A percentile compares a stretch with the other conserved stretches of the same genome.
phyloP scores from a whole-genome alignment of 2,888 invertebrate species.

The Aspidiotus destructor region DNA sequence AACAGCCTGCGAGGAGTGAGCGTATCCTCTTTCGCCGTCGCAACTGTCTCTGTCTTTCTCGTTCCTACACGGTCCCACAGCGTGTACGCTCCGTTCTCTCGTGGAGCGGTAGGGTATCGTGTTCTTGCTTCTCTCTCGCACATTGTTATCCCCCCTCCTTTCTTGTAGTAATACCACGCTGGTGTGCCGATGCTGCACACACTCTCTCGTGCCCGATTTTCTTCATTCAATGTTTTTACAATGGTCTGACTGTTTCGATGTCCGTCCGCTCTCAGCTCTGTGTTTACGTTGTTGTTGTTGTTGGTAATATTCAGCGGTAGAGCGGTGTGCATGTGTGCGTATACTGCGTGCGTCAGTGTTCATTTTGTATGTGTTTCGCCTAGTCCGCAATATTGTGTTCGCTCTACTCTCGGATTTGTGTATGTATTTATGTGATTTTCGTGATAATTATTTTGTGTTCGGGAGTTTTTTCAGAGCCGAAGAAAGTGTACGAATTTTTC shows the following conservation, averaged over 20 bases:
- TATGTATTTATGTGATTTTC: constrained; percentile 1
- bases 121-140: not conserved
- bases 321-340: constrained; percentile 22
- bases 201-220: not conserved
- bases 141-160: not conserved
- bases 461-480: not conserved
- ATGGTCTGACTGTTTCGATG: constrained; percentile 25
- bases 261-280: not conserved
- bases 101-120: too few relatives aligned
- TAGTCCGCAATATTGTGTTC: constrained; percentile 20
- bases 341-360: constrained; percentile 19
- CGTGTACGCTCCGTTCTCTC: not conserved
- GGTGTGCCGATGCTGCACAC: not conserved
- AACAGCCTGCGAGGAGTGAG: not conserved
- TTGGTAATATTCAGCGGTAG: not conserved
- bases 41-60: constrained; percentile 1
- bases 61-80: not conserved
- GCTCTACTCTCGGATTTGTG: constrained; percentile 1
- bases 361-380: constrained; percentile 6
- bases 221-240: constrained; percentile 28
- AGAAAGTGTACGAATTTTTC: not conserved
- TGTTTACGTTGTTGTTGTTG: constrained; percentile 32
- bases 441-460: constrained; percentile 5
- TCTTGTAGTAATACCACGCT: constrained; percentile 1
- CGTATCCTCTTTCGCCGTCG: constrained; percentile 17